phyloP scores from a whole-genome alignment of 1,140 invertebrate genomes.

The Coboldia fuscipes region DNA sequence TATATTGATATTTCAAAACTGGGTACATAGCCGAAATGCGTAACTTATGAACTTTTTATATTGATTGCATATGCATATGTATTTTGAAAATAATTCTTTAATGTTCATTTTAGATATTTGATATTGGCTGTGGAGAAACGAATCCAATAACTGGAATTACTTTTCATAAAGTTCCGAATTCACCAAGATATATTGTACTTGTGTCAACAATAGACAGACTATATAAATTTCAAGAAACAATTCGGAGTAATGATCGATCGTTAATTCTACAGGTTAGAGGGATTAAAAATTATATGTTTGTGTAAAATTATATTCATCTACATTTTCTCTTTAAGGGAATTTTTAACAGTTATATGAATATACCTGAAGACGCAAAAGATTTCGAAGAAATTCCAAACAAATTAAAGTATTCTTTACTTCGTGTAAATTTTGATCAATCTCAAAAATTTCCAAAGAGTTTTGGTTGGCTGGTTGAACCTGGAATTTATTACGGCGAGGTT shows the following conservation, averaged over 20 bases:
- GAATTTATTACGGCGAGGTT: slow-evolving; percentile 47
- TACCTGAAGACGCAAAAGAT: slow-evolving; percentile 37
- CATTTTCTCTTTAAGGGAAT: slow-evolving; percentile 43
- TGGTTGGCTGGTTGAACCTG: slow-evolving; percentile 64
- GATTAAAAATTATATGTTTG: neutral
- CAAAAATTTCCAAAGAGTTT: slow-evolving; percentile 49
- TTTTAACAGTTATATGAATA: slow-evolving; percentile 59
- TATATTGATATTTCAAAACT: no score
- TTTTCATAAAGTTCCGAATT: slow-evolving; percentile 48
- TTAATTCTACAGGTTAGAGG: slow-evolving; percentile 6
- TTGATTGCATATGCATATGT: no score
- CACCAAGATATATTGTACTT: slow-evolving; percentile 56
- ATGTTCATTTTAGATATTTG: no score
- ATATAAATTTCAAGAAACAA: slow-evolving; percentile 66
- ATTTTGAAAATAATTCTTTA: no score
- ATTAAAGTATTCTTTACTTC: slow-evolving; percentile 55
- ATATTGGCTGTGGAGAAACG: slow-evolving; percentile 50
- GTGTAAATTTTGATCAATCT: slow-evolving; percentile 50
- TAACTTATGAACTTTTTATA: no score
- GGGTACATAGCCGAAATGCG: no score
- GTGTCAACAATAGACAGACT: slow-evolving; percentile 61
- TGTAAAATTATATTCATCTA: neutral
- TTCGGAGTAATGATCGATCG: slow-evolving; percentile 53
- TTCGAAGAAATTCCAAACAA: slow-evolving; percentile 55
- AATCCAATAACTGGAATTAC: slow-evolving; percentile 70